Percentiles rank a stretch among this genome's conserved stretches.
These are phyloP conservation scores for Sparus aurata DNA, from an alignment of 2,797 vertebrate species.

Conservation along the genomic window DNA sequence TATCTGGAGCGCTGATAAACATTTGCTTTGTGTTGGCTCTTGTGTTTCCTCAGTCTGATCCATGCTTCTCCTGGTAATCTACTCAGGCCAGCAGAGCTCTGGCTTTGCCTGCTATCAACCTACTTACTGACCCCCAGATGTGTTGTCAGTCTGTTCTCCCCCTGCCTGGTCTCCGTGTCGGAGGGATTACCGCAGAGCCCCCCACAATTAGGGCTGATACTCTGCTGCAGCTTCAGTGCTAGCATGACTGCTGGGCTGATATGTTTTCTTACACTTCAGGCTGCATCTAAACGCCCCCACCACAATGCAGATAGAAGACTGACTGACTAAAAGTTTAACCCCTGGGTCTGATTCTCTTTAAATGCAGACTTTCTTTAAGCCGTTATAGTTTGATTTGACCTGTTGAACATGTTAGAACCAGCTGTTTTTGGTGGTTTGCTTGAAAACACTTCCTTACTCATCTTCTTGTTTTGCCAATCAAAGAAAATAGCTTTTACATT, in stretches of 20 bases:
- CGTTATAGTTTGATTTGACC: conserved; percentile 14
- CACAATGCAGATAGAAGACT: background rate
- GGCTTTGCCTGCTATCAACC: conserved; percentile 75
- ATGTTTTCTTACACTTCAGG: conserved; percentile 46
- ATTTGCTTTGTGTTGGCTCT: conserved; percentile 39
- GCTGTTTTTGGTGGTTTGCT: conserved; percentile 1
- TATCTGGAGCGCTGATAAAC: conserved; percentile 35
- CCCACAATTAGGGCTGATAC: conserved; percentile 58
- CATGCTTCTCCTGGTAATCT: conserved; percentile 73
- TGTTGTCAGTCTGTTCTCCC: conserved; percentile 72
- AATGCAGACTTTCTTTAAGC: conserved; percentile 1
- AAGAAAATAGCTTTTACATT: background rate
- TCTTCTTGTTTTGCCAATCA: conserved; percentile 23
- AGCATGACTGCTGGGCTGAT: conserved; percentile 24
- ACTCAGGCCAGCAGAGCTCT: conserved; percentile 68
- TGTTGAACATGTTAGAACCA: conserved; percentile 23
- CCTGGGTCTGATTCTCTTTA: background rate
- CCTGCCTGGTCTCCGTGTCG: conserved; percentile 68
- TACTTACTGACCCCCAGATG: conserved; percentile 80
- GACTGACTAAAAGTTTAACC: background rate
- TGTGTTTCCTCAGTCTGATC: conserved; percentile 60
- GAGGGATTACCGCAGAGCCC: conserved; percentile 74
- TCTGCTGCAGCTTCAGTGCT: conserved; percentile 48
- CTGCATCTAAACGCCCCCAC: conserved; percentile 33
- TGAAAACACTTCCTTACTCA: conserved; percentile 26